phyloP scores from a whole-genome alignment of 2,797 vertebrate species.

The Thripadectes ignobilis region DNA sequence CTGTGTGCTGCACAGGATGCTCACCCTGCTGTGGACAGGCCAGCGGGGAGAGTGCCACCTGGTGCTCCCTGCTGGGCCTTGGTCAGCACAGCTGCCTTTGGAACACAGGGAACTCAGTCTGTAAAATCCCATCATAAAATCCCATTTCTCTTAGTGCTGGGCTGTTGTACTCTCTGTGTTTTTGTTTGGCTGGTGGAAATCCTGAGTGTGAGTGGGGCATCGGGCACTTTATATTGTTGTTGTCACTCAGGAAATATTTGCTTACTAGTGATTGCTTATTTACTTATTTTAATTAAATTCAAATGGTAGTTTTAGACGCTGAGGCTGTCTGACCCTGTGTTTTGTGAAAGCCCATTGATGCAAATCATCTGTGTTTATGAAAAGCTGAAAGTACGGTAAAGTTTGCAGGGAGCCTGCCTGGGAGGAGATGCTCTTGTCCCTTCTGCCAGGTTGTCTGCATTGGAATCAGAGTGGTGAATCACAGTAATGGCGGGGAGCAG shows the following conservation, averaged over 20 bases:
- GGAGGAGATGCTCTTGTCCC: background rate
- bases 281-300: background rate
- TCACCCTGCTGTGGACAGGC: background rate
- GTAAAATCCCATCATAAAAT: background rate
- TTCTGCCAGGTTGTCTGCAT: background rate
- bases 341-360: background rate
- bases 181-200: background rate
- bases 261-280: background rate
- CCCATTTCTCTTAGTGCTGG: background rate
- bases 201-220: background rate
- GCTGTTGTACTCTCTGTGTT: background rate
- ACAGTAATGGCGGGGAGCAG: background rate
- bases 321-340: background rate
- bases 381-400: background rate
- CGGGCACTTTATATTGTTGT: background rate
- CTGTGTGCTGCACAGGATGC: background rate
- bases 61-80: background rate
- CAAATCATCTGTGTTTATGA: background rate
- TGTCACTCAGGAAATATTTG: background rate
- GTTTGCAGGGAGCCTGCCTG: background rate
- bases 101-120: background rate
- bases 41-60: background rate
- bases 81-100: background rate
- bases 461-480: background rate
- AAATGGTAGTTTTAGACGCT: background rate